Evolutionary conservation across 2,113 vertebrate genomes (phyloP).

Genomic region (Blennius ocellaris): DNA sequence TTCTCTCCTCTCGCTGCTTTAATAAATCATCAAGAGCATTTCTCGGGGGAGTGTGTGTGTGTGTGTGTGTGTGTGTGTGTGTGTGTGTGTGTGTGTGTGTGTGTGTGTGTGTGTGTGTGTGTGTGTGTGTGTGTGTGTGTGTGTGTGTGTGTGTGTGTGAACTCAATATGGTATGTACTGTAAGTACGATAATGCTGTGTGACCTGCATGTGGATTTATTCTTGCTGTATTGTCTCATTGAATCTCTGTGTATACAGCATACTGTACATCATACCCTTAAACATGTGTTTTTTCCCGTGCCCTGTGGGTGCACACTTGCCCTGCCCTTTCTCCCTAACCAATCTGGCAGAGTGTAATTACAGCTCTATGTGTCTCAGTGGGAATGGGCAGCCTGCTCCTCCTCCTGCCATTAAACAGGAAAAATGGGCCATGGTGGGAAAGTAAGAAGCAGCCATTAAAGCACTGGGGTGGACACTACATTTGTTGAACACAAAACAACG

Average conservation of each 20-base stretch:
- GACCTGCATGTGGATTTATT: slow-evolving; percentile 22
- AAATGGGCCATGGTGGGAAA: slow-evolving; percentile 17
- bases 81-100: neutral
- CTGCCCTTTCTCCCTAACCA: slow-evolving; percentile 35
- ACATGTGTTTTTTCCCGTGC: slow-evolving; percentile 31
- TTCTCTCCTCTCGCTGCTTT: slow-evolving; percentile 43
- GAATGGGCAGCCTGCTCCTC: slow-evolving; percentile 10
- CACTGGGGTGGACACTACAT: slow-evolving; percentile 24
- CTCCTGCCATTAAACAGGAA: slow-evolving; percentile 45
- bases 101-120: neutral
- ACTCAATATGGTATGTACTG: slow-evolving; percentile 2
- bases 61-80: slow-evolving; percentile 34
- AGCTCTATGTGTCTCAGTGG: slow-evolving; percentile 41
- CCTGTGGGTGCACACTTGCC: slow-evolving; percentile 29
- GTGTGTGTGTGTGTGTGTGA: neutral
- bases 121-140: neutral
- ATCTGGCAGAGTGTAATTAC: slow-evolving; percentile 59
- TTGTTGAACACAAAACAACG: slow-evolving; percentile 30
- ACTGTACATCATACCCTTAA: slow-evolving; percentile 21
- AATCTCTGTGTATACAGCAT: slow-evolving; percentile 16
- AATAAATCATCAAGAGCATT: slow-evolving; percentile 66
- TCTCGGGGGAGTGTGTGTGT: slow-evolving; percentile 43
- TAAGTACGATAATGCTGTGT: slow-evolving; percentile 7
- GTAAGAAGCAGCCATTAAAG: slow-evolving; percentile 27
- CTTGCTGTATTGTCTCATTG: neutral